Percentiles rank a stretch among this genome's conserved stretches.
phyloP scores from a whole-genome alignment of 1,140 invertebrate genomes.

The Dolichoris vasculosae region DNA sequence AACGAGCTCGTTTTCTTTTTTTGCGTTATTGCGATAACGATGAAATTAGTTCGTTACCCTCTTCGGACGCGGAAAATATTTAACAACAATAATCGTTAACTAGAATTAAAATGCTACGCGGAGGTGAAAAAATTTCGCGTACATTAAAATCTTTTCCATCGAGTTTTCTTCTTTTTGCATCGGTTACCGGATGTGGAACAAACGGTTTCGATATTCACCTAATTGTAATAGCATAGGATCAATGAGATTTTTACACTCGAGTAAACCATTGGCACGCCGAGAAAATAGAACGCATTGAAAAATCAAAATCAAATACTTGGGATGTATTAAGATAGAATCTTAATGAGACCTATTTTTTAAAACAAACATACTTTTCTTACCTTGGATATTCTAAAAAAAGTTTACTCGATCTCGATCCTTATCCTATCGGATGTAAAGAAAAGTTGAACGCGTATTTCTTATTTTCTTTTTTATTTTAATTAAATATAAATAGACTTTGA shows the following conservation, averaged over 20 bases:
- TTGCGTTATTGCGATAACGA: not conserved
- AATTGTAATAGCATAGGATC: not conserved
- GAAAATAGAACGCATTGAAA: not conserved
- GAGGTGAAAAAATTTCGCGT: not conserved
- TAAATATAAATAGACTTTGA: not conserved
- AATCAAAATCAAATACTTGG: not conserved
- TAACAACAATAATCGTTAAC: not conserved
- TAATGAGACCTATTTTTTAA: not conserved
- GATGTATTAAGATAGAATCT: not conserved
- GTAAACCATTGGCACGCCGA: not conserved
- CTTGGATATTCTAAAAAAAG: not conserved
- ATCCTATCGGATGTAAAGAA: not conserved
- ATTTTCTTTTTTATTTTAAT: too few species aligned
- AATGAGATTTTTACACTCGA: not conserved
- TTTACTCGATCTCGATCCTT: not conserved
- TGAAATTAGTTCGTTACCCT: not conserved
- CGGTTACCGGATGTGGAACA: not conserved
- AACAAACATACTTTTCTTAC: not conserved
- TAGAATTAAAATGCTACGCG: too few species aligned
- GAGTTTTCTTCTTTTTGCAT: not conserved
- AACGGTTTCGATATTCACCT: not conserved
- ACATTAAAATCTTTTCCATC: not conserved
- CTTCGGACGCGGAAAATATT: not conserved
- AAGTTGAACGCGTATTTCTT: not conserved
- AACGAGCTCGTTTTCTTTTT: not conserved